Percentiles rank a stretch among this genome's conserved stretches.
phyloP scores from a whole-genome alignment of 2,888 invertebrate species.

The Mesorhabditis belari region DNA sequence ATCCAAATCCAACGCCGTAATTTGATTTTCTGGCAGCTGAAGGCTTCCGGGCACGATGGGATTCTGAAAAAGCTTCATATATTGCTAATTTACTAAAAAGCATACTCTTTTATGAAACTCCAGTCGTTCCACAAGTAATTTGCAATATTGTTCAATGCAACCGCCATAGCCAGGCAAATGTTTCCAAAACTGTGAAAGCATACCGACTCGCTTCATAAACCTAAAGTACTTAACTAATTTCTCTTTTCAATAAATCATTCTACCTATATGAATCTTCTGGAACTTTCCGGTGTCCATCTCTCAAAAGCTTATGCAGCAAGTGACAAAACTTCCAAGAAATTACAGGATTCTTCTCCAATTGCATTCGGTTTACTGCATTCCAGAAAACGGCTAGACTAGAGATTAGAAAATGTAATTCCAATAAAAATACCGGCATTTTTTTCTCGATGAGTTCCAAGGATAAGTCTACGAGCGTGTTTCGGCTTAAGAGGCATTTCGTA shows the following conservation, averaged over 20 bases:
- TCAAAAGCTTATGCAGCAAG: conserved; percentile 84
- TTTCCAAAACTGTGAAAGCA: conserved; percentile 52
- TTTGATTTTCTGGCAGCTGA: conserved; percentile 71
- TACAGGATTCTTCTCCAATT: conserved; percentile 83
- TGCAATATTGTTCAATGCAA: conserved; percentile 80
- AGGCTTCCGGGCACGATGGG: conserved; percentile 87
- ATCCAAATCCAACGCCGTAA: conserved; percentile 63
- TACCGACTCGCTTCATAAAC: conserved; percentile 32
- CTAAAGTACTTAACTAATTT: conserved; percentile 17
- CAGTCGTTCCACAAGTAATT: conserved; percentile 77
- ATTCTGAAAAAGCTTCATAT: conserved; percentile 57
- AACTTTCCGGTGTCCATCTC: conserved; percentile 75
- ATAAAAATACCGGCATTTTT: conserved; percentile 16
- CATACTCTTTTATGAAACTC: conserved; percentile 78
- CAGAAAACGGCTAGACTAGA: conserved; percentile 72
- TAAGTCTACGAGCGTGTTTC: conserved; percentile 83
- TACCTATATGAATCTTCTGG: conserved; percentile 27
- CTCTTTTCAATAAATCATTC: conserved; percentile 3
- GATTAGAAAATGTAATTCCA: not conserved
- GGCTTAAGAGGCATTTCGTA: conserved; percentile 90
- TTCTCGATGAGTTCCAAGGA: conserved; percentile 51
- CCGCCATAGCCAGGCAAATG: conserved; percentile 88
- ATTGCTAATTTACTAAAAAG: not conserved
- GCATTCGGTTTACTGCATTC: conserved; percentile 68
- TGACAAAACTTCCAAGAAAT: conserved; percentile 99